Evolutionary conservation across 1,140 invertebrate genomes (phyloP).

Genomic region (Musca domestica): DNA sequence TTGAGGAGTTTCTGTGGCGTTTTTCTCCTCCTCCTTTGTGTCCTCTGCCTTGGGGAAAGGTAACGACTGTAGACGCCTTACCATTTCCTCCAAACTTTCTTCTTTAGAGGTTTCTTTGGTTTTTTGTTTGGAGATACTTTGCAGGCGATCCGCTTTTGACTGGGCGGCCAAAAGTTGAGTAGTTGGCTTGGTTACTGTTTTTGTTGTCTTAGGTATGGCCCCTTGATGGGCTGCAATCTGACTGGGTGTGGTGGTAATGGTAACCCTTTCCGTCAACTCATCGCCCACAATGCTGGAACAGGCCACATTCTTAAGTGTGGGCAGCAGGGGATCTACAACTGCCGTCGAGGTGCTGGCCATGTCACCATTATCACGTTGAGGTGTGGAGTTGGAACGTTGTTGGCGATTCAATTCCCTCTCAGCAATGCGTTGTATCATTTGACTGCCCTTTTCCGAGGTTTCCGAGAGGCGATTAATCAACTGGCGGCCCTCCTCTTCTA

Average conservation of each 20-base stretch:
- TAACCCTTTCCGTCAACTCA: conserved; percentile 31
- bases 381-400: neutral
- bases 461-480: conserved; percentile 63
- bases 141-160: neutral
- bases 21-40: conserved; percentile 2
- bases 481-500: conserved; percentile 70
- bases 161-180: conserved; percentile 6
- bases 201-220: conserved; percentile 29
- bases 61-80: conserved; percentile 36
- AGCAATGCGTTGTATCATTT: conserved; percentile 52
- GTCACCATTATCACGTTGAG: neutral
- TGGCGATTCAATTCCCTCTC: conserved; percentile 39
- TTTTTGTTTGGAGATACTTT: neutral
- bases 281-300: conserved; percentile 36
- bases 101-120: neutral
- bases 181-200: neutral
- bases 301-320: conserved; percentile 30
- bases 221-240: conserved; percentile 33
- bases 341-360: neutral
- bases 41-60: conserved; percentile 32
- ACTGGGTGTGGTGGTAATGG: conserved; percentile 40
- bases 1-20: neutral
- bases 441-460: conserved; percentile 52
- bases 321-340: conserved; percentile 29
- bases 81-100: conserved; percentile 46